Conservation (phyloP, 2,797 vertebrate genomes). For the Malacoctenus gilli region DNA sequence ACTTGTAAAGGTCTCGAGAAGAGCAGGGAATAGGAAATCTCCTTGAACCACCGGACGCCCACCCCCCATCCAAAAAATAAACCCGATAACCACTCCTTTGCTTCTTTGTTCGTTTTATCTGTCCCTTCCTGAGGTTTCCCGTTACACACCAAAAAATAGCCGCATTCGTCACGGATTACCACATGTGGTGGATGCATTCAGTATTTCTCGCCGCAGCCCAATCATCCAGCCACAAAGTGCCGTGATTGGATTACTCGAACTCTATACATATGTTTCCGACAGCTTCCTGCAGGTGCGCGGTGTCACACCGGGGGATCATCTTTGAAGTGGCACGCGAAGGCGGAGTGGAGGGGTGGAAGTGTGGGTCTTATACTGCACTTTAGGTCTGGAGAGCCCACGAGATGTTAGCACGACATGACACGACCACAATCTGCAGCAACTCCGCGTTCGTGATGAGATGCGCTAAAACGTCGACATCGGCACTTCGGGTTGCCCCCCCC, state of each 20-base stretch:
- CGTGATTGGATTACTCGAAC: constrained; percentile 55
- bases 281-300: constrained; percentile 54
- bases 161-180: constrained; percentile 78
- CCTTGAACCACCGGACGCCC: constrained; percentile 57
- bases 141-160: constrained; percentile 73
- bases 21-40: constrained; percentile 71
- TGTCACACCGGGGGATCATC: constrained; percentile 30
- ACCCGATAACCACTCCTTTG: constrained; percentile 49
- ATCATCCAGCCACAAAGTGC: constrained; percentile 43
- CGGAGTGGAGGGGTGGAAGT: not conserved
- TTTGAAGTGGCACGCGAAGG: constrained; percentile 50
- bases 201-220: constrained; percentile 34
- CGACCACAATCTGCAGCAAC: too few species aligned
- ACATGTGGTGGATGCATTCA: constrained; percentile 78
- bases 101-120: constrained; percentile 65
- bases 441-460: too few species aligned
- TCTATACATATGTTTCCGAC: constrained; percentile 35
- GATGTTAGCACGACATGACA: constrained; percentile 1
- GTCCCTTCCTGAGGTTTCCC: constrained; percentile 70
- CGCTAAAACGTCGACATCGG: too few species aligned
- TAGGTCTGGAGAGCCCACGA: not conserved
- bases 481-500: too few species aligned
- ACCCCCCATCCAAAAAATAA: too few species aligned
- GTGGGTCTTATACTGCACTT: constrained; percentile 13
- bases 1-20: constrained; percentile 58